phyloP scores from a whole-genome alignment of 2,888 invertebrate genomes.

The Parochlus steinenii region DNA sequence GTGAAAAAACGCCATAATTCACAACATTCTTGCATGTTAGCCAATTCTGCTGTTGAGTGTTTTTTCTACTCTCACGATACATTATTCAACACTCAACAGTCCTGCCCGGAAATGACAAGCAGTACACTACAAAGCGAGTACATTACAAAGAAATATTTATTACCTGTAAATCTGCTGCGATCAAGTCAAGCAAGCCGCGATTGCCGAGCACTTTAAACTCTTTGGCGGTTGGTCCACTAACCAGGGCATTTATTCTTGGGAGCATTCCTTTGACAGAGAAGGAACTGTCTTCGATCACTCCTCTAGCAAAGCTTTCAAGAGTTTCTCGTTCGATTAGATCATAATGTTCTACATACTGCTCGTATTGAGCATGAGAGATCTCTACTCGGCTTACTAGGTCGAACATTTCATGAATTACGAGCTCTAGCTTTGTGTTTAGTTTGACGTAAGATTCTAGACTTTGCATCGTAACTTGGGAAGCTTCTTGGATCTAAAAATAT shows the following conservation, averaged over 20 bases:
- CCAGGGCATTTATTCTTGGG: slow-evolving; percentile 44
- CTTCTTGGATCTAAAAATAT: slow-evolving; percentile 10
- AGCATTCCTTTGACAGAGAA: slow-evolving; percentile 46
- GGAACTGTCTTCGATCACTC: slow-evolving; percentile 49
- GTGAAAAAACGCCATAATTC: too few relatives aligned
- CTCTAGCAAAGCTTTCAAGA: slow-evolving; percentile 50
- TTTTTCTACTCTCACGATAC: neutral
- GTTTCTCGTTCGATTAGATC: slow-evolving; percentile 44
- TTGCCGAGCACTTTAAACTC: slow-evolving; percentile 29
- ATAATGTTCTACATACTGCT: slow-evolving; percentile 36
- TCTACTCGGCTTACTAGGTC: slow-evolving; percentile 42
- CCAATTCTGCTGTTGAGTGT: neutral
- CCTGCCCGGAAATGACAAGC: neutral
- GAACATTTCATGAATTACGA: slow-evolving; percentile 42
- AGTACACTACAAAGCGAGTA: too few relatives aligned
- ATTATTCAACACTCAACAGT: neutral
- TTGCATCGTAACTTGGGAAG: slow-evolving; percentile 18
- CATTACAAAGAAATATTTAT: slow-evolving; percentile 2
- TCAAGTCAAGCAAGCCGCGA: slow-evolving; percentile 31
- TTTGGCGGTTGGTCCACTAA: slow-evolving; percentile 31
- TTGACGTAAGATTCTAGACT: slow-evolving; percentile 24
- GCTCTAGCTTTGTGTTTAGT: slow-evolving; percentile 35
- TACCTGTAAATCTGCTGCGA: slow-evolving; percentile 20
- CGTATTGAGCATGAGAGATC: slow-evolving; percentile 40
- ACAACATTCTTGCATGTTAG: too few relatives aligned